Evolutionary conservation across 2,888 invertebrate species (phyloP).

Genomic region (Caprella mutica): DNA sequence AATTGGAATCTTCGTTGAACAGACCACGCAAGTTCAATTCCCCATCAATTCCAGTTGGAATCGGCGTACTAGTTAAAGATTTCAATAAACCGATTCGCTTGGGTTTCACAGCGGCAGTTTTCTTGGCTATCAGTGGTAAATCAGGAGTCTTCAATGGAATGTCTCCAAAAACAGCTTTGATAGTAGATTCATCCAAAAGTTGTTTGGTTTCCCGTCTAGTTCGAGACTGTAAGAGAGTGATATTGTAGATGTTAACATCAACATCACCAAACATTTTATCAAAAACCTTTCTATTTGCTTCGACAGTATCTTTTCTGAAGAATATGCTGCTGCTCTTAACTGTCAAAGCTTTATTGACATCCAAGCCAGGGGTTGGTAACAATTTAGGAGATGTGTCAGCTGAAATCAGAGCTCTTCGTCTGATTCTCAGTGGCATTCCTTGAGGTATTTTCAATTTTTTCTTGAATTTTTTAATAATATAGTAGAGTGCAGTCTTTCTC

Average conservation of each 20-base stretch:
- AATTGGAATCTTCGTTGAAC: no score
- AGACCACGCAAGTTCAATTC: no score
- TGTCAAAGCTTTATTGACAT: background rate
- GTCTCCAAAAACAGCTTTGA: constrained; percentile 26
- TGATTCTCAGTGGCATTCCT: constrained; percentile 15
- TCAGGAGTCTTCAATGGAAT: background rate
- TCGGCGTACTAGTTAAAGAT: no score
- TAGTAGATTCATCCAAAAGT: constrained; percentile 29
- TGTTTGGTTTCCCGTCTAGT: constrained; percentile 25
- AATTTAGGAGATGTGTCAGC: constrained; percentile 26
- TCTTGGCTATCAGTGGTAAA: constrained; percentile 22
- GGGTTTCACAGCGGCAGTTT: constrained; percentile 13
- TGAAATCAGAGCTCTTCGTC: constrained; percentile 19
- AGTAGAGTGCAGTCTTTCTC: constrained; percentile 19
- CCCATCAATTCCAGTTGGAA: no score
- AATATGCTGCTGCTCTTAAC: constrained; percentile 17
- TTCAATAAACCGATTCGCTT: constrained; percentile 15
- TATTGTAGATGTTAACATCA: constrained; percentile 28
- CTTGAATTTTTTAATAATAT: constrained; percentile 25
- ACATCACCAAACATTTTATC: constrained; percentile 21
- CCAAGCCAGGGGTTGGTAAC: constrained; percentile 28
- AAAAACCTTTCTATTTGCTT: constrained; percentile 22
- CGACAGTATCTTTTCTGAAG: constrained; percentile 31
- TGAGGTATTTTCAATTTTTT: constrained; percentile 22
- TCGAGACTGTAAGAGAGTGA: constrained; percentile 23